Evolutionary conservation across 2,888 invertebrate genomes (phyloP).

Genomic region (Machimus atricapillus): DNA sequence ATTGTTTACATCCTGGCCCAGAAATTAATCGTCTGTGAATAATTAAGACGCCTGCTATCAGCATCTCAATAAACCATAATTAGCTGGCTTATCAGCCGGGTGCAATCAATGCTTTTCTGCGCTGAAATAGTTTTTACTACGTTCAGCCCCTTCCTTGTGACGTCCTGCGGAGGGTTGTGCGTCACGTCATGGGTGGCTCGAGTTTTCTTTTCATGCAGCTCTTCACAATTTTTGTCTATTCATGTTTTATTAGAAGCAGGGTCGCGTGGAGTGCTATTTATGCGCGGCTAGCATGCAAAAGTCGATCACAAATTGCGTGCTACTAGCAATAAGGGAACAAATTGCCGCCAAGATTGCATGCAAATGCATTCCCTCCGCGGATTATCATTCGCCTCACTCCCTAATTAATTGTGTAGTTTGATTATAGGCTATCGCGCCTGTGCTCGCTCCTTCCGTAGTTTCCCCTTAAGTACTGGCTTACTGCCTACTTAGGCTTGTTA

Average conservation of each 20-base stretch:
- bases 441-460: background rate
- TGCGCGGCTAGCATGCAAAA: slow-evolving; percentile 2
- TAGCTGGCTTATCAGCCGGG: slow-evolving; percentile 18
- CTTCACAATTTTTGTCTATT: background rate
- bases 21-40: slow-evolving; percentile 37
- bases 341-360: slow-evolving; percentile 19
- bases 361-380: slow-evolving; percentile 17
- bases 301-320: slow-evolving; percentile 32
- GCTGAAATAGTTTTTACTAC: background rate
- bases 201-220: background rate
- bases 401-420: slow-evolving; percentile 31
- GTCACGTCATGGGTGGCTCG: background rate
- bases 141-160: background rate
- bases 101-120: slow-evolving; percentile 6
- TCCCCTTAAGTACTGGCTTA: background rate
- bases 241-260: background rate
- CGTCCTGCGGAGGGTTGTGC: background rate
- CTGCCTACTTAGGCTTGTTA: slow-evolving; percentile 14
- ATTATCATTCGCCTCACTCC: background rate
- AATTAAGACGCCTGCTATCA: slow-evolving; percentile 36
- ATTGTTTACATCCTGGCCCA: slow-evolving; percentile 36
- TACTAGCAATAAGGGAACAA: slow-evolving; percentile 31
- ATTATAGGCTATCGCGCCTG: slow-evolving; percentile 12
- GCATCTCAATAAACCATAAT: slow-evolving; percentile 32
- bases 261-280: background rate